A percentile compares a stretch with the other conserved stretches of the same genome.
Evolutionary conservation across 2,797 vertebrate genomes (phyloP).

Genomic region (Cuniculus paca): DNA sequence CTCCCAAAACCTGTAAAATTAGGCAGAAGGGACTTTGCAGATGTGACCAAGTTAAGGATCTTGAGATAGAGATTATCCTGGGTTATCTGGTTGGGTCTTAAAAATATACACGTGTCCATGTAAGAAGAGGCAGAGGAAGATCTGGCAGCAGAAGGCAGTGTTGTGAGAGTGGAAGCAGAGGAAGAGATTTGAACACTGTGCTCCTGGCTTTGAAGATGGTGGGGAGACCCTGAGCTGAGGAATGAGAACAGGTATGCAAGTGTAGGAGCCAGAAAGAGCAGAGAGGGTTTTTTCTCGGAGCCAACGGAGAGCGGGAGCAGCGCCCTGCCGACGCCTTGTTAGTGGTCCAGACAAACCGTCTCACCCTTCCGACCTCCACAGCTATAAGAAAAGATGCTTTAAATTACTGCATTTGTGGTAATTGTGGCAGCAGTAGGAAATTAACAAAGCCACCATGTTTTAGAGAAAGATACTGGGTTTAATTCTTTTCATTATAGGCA

Average conservation of each 20-base stretch:
- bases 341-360: not conserved
- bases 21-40: slow-evolving; percentile 4
- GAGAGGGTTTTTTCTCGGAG: not conserved
- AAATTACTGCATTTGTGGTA: not conserved
- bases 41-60: not conserved
- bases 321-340: not conserved
- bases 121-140: not conserved
- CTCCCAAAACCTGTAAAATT: not conserved
- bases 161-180: not conserved
- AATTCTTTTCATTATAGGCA: not conserved
- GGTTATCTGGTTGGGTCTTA: not conserved
- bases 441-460: not conserved
- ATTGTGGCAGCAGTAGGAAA: not conserved
- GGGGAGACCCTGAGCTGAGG: not conserved
- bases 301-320: not conserved
- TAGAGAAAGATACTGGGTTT: slow-evolving; percentile 1
- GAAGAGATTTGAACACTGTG: not conserved
- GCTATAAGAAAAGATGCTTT: not conserved
- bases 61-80: slow-evolving; percentile 49
- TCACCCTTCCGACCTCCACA: slow-evolving; percentile 8
- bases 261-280: not conserved
- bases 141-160: not conserved
- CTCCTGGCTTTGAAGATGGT: not conserved
- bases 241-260: not conserved
- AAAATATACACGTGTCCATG: slow-evolving; percentile 15